Evolutionary conservation across 2,797 vertebrate species (phyloP).

Genomic region (Alcedo quadribrachys): DNA sequence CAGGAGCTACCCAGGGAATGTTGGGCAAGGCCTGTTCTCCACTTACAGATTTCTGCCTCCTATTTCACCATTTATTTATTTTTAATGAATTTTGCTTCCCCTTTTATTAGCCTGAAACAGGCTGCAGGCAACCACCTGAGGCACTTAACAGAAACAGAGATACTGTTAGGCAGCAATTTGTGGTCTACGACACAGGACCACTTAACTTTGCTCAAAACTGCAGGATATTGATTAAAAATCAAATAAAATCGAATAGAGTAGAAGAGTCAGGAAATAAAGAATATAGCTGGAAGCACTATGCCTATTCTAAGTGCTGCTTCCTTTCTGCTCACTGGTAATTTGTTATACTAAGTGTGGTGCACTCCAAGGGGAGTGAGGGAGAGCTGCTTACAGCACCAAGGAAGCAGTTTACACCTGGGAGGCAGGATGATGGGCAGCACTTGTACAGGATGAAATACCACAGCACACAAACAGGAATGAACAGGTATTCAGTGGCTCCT

Average conservation of each 20-base stretch:
- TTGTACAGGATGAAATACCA: background rate
- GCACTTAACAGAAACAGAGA: background rate
- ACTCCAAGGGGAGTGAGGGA: background rate
- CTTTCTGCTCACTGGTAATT: background rate
- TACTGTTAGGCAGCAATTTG: background rate
- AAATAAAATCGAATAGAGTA: background rate
- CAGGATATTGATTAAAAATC: constrained; percentile 22
- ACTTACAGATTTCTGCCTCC: background rate
- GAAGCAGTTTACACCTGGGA: background rate
- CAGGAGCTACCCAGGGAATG: background rate
- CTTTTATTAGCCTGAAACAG: constrained; percentile 15
- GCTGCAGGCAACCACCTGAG: constrained; percentile 5
- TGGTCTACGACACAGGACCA: background rate
- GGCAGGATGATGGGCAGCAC: background rate
- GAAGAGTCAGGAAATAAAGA: constrained; percentile 4
- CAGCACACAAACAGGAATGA: background rate
- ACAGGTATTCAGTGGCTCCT: background rate
- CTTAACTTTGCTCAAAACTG: constrained; percentile 28
- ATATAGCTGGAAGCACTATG: background rate
- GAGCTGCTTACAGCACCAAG: background rate
- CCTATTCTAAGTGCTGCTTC: constrained; percentile 9
- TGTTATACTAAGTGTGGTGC: background rate
- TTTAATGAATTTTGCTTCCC: constrained; percentile 16
- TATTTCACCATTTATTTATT: constrained; percentile 10
- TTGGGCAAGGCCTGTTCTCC: background rate